These are phyloP conservation scores for Chelon auratus DNA, from an alignment of 2,797 vertebrate genomes.

Conservation along the genomic window DNA sequence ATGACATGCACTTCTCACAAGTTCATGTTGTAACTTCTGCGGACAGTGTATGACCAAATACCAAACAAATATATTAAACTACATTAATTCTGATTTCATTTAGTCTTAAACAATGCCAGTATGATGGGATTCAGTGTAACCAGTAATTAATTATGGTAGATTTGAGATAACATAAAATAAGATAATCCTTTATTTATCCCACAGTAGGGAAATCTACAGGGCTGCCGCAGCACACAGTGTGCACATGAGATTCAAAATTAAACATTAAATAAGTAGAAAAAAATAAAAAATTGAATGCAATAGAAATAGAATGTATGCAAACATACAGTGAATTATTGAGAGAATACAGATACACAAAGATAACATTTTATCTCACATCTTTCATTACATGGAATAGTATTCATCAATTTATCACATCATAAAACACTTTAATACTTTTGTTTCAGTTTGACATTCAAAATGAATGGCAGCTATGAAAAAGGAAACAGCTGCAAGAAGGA, in stretches of 20 bases:
- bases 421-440: not conserved
- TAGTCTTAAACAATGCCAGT: not conserved
- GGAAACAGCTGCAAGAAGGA: conserved; percentile 27
- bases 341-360: too few species aligned
- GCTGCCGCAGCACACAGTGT: too few species aligned
- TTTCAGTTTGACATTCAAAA: not conserved
- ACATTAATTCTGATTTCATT: not conserved
- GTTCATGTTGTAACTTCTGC: not conserved
- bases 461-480: not conserved
- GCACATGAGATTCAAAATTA: too few species aligned
- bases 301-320: too few species aligned
- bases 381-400: not conserved
- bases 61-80: not conserved
- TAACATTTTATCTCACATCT: too few species aligned
- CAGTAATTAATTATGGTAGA: not conserved
- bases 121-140: not conserved
- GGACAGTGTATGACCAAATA: not conserved
- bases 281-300: too few species aligned
- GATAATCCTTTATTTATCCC: too few species aligned
- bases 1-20: not conserved
- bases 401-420: not conserved
- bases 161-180: too few species aligned
- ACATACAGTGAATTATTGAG: too few species aligned
- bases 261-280: too few species aligned
- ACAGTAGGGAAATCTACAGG: too few species aligned